Base-by-base conservation (phyloP, 2,797 vertebrate species). In the Sebastes ruberrimus region DNA sequence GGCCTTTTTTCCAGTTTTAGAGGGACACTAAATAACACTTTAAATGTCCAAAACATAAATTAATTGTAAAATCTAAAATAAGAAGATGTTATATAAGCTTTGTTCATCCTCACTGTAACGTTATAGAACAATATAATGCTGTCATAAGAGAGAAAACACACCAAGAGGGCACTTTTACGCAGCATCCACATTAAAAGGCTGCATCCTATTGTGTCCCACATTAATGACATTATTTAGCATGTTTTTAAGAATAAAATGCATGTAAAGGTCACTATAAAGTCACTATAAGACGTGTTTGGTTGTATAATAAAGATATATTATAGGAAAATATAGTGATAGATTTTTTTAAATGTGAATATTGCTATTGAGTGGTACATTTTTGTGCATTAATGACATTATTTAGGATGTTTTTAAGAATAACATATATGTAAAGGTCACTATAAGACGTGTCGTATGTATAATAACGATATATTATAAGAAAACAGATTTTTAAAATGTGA, bases 81-180 rank as follows among this genome's bases (percentile, higher is more conserved):
- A 55, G 18, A 14, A 63, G 14, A 80, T 4, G 3, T 5, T 18
- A 8, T 11, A 11, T 25, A 22, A 8, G 72, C 25, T 66, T 10
- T 53, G 42, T 23, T 38, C 28, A 23, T 4, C 38, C 9, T 4
- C 9, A 20, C 18, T 75, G 73, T 53, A 42, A 33, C 23, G n/a
- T 53, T 4, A 46, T 2, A 71, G 33, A 77, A 78, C 66, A 66
- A 55, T 7, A 33, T 10, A 23, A 13, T 68, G 71, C 22, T 69
- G 35, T 33, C 49, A 53, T 2, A 5, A 42, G 18, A 53, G 33
- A 30, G 30, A 11, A 71, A 64, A 64, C 2, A n/a, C 64, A 69
- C n/a, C 49, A n/a, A 35, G 14, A 56, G 52, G 49, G 23, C 66
- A 76, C 83, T 71, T 80, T 82, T 65, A 75, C 76, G 38, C 18